Base-by-base conservation (phyloP, 2,113 vertebrate species). In the Eulacestoma nigropectus region DNA sequence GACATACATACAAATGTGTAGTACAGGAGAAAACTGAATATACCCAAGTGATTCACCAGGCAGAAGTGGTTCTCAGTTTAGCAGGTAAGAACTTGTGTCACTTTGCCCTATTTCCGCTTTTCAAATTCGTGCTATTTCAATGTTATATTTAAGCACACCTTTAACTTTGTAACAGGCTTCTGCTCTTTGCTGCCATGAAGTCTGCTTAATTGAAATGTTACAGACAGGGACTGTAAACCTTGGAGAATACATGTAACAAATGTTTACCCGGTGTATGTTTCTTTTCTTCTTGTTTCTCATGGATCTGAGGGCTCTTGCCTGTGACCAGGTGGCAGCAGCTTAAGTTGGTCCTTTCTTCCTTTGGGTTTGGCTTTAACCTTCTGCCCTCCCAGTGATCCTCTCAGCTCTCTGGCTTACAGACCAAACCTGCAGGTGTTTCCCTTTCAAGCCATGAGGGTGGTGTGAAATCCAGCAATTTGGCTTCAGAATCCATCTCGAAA, bases 41-140 rank as follows among this genome's bases (percentile, higher is more conserved):
- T 13, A 4, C 52, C 2, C 15, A 0, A 14, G 4, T 88, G 57
- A 65, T 94, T 77, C 5, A 97, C 55, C 8, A 86, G 4, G n/a
- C 42, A 8, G 5, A 17, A 35, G 94, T 97, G 41, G 81, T 26
- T 4, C 90, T 98, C 81, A 93, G 63, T 5, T 96, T 98, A 85
- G 98, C 97, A 92, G 98, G 98, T 98, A 87, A 97, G 96, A 53
- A 35, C 1, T 12, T 18, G 4, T 10, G 25, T 27, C 7, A 26
- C 35, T 82, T 60, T 84, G 16, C 42, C 55, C 37, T 7, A 11
- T 73, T 77, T n/a, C 13, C 16, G 6, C 60, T 95, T 84, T 90
- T 86, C 64, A 75, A 49, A 52, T 81, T 23, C 1, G 0, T 33
- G 17, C 47, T 26, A 3, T 55, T 81, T 88, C 37, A 72, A 4